Percentiles rank a stretch among this genome's conserved stretches.
phyloP scores from a whole-genome alignment of 2,797 vertebrate genomes.

The Vireo griseus region DNA sequence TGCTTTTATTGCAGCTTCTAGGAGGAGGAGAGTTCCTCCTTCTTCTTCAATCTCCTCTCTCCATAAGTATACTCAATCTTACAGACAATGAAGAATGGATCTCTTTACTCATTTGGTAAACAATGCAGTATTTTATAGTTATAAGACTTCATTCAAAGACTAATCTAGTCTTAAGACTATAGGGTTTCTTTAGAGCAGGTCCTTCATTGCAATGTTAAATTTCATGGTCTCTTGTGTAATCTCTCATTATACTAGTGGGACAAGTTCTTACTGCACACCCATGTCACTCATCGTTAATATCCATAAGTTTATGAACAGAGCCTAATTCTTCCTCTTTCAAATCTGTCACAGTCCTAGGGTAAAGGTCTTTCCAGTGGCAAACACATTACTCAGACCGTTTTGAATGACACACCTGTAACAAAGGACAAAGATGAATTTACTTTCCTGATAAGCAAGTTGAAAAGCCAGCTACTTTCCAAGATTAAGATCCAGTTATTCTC shows the following conservation, averaged over 20 bases:
- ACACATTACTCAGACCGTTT: background rate
- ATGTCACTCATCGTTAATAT: background rate
- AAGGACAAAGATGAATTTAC: slow-evolving; percentile 9
- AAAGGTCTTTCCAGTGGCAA: slow-evolving; percentile 31
- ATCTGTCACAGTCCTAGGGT: background rate
- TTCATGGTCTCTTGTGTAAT: background rate
- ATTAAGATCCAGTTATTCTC: slow-evolving; percentile 9
- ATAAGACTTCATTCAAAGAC: background rate
- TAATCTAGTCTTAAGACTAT: background rate
- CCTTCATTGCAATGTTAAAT: background rate
- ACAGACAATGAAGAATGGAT: background rate
- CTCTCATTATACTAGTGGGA: background rate
- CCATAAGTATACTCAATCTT: background rate
- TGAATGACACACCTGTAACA: slow-evolving; percentile 16
- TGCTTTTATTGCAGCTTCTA: background rate
- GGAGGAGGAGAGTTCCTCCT: background rate
- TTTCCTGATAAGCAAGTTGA: slow-evolving; percentile 20
- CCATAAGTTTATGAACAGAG: background rate
- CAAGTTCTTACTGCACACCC: background rate
- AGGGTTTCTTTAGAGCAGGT: background rate
- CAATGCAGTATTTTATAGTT: background rate
- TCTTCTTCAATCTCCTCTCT: background rate
- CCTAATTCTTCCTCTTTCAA: background rate
- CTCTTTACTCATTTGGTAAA: background rate
- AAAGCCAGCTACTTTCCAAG: background rate